phyloP scores from a whole-genome alignment of 2,797 vertebrate genomes.

The Oophaga sylvatica region DNA sequence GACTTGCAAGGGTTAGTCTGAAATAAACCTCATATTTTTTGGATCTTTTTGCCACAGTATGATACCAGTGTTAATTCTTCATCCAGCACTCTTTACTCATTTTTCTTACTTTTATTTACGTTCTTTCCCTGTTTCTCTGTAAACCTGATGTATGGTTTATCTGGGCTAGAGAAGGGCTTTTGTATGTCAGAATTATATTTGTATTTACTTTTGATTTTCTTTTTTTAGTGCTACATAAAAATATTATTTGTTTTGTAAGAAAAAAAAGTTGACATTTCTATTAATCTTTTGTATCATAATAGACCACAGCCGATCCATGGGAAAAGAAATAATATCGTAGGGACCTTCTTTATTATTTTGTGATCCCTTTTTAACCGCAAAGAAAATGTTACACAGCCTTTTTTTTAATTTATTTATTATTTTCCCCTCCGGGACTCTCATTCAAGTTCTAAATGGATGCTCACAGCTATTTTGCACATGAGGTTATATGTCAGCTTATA shows the following conservation, averaged over 20 bases:
- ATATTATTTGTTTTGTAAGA: conserved; percentile 69
- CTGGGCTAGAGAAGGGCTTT: conserved; percentile 61
- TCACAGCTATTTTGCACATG: conserved; percentile 56
- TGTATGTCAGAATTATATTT: conserved; percentile 49
- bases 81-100: conserved; percentile 73
- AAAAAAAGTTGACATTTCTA: conserved; percentile 63
- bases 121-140: conserved; percentile 67
- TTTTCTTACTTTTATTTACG: conserved; percentile 68
- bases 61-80: conserved; percentile 83
- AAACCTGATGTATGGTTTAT: conserved; percentile 70
- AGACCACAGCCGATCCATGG: conserved; percentile 20
- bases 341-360: not conserved
- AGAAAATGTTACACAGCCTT: conserved; percentile 8
- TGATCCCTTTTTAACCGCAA: conserved; percentile 17
- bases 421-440: conserved; percentile 1
- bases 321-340: conserved; percentile 34
- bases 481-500: conserved; percentile 37
- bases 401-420: conserved; percentile 33
- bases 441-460: conserved; percentile 29
- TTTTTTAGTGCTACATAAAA: conserved; percentile 72
- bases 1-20: conserved; percentile 82
- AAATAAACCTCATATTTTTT: conserved; percentile 77
- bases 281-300: conserved; percentile 68
- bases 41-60: conserved; percentile 80
- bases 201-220: conserved; percentile 52